Evolutionary conservation across 2,797 vertebrate species (phyloP), one percentile per base, ranked within the genome.

Genomic region (Brachyalestes nurse): DNA sequence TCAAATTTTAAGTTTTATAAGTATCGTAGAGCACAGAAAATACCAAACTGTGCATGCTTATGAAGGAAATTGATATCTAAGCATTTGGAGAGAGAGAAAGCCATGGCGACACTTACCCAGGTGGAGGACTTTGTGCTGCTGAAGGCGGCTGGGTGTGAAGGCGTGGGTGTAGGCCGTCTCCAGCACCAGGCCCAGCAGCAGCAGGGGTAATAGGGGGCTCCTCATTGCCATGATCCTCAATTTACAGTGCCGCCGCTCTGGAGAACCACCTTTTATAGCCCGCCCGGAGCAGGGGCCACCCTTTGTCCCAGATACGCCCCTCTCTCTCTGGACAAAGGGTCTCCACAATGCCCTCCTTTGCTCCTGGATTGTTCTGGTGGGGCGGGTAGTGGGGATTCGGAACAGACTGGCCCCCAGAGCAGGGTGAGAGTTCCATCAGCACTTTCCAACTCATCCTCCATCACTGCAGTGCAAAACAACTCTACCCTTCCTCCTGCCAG

Each of bases 301-400:
- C 2, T 88, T 84, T 88, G 78, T 86, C 73, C 82, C 72, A 75
- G 78, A 23, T 77, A 83, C 79, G 66, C 23, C 51, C 64, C 81
- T 81, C 79, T 64, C 51, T 62, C 47, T 58, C 57, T 21, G 72
- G 80, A 93, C 91, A 95, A 95, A 90, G 88, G 87, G 83, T 55
- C 74, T 80, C 78, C 87, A 95, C 93, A 95, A 95, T 86, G 82
- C 79, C 86, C 65, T 38, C 82, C 86, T 72, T 78, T 47, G 53
- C 67, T 47, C 62, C 93, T 91, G 90, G 92, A 94, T 90, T 89
- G 88, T 92, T 96, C 93, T 91, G 85, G 86, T 88, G 86, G 53
- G 60, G 14, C 57, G 80, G 89, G 85, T 80, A 80, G 85, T 82
- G 86, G 89, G 88, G 86, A 91, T 92, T 87, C 79, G 85, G 91